phyloP scores from a whole-genome alignment of 2,113 vertebrate species.

The Emydura subglobosa region DNA sequence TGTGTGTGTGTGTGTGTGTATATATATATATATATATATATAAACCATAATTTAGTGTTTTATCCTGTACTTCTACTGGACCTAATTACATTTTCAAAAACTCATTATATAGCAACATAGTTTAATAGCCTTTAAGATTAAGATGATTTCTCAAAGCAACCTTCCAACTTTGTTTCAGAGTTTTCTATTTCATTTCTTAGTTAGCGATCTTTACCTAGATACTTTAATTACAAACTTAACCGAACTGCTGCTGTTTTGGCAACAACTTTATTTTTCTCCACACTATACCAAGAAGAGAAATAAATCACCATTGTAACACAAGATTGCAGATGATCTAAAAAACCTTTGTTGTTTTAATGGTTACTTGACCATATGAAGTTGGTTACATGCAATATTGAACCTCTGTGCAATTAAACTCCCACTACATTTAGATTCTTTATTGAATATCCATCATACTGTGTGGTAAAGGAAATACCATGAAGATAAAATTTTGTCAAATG shows the following conservation, averaged over 20 bases:
- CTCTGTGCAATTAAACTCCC: neutral
- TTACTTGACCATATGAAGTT: neutral
- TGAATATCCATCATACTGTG: neutral
- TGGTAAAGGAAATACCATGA: neutral
- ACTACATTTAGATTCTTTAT: neutral
- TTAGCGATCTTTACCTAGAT: neutral
- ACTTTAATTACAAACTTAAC: neutral
- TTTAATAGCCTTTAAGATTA: conserved; percentile 51
- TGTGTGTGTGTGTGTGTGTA: too few relatives aligned
- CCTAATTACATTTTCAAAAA: conserved; percentile 53
- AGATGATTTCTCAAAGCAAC: neutral
- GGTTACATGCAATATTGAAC: neutral
- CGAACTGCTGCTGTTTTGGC: neutral
- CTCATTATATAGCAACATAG: conserved; percentile 41
- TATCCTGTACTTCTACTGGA: conserved; percentile 36
- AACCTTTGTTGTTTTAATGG: neutral
- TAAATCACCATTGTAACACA: neutral
- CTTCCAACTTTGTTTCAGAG: conserved; percentile 34
- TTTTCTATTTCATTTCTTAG: neutral
- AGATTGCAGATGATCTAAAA: neutral
- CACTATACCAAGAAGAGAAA: neutral
- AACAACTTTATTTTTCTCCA: neutral
- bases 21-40: neutral
- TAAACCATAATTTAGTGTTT: conserved; percentile 35
- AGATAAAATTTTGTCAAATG: neutral